Base-by-base conservation (phyloP, 2,797 vertebrate species). In the Poecilia gillii region DNA sequence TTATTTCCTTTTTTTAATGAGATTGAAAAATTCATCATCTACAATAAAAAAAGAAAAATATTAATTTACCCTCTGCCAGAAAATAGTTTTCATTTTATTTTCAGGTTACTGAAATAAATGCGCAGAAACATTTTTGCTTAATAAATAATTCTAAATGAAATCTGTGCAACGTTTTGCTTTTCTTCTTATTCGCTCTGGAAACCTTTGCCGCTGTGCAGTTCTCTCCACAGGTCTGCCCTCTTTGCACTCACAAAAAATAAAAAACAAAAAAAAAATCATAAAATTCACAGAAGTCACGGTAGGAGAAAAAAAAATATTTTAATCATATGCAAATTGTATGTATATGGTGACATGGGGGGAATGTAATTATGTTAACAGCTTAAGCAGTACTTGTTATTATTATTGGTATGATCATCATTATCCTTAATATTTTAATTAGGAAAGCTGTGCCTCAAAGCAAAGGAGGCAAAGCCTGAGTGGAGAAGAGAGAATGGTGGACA, bases 301-400 rank as follows among this genome's bases (percentile, higher is more conserved):
- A 45, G 79, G 81, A 92, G 90, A 91, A 90, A 87, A 41, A 39
- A 90, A 90, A 86, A 87, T 64, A 84, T 90, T 85, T 81, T 93
- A 95, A 95, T 95, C 85, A 93, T 82, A 94, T 95, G 94, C 92
- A 95, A 94, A 96, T 96, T 84, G 85, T 94, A 95, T 94, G 92
- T 94, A 93, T 91, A 91, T 81, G 87, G 84, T 90, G 90, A 92
- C 92, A 92, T 89, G 86, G 91, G 91, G 91, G 89, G 89, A 87
- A 93, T 86, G 89, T 90, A 96, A 96, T 96, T 96, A 96, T 94
- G 92, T 94, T 95, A 95, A 96, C 92, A 94, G 92, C 92, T 93
- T 93, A 95, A 95, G 91, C 86, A 89, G 88, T 90, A 94, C 93
- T 96, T 95, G 93, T 94, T 94, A 88, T 95, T 90, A 92, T 91